Conservation (phyloP, 1,140 invertebrate species). For the Rhyzopertha dominica region DNA sequence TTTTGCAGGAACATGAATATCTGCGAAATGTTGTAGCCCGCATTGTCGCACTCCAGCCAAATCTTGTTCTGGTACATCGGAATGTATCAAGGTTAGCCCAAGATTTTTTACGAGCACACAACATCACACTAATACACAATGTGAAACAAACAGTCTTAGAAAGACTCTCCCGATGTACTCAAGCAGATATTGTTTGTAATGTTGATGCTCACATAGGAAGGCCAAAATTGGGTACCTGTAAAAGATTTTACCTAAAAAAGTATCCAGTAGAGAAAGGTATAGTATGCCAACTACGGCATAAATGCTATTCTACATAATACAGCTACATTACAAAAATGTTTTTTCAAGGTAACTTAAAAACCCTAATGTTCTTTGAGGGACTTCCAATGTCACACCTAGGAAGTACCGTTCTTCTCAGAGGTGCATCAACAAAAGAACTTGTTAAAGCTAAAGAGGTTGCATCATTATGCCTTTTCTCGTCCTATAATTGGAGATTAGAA, state of each 20-base stretch:
- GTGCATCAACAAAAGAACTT: conserved; percentile 70
- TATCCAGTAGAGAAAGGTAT: conserved; percentile 51
- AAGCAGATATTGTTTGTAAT: conserved; percentile 83
- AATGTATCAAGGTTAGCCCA: conserved; percentile 85
- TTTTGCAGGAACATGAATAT: conserved; percentile 79
- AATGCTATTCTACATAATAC: not conserved
- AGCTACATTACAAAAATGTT: not conserved
- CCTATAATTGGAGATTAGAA: conserved; percentile 90
- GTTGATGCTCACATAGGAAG: conserved; percentile 82
- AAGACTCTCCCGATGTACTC: conserved; percentile 73
- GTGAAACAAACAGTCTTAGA: conserved; percentile 83
- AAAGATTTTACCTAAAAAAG: conserved; percentile 76
- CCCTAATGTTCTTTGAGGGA: conserved; percentile 91
- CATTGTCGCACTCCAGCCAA: conserved; percentile 77
- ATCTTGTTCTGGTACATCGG: conserved; percentile 85
- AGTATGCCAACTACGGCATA: conserved; percentile 3
- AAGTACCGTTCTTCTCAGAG: conserved; percentile 84
- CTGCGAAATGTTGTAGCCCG: conserved; percentile 82
- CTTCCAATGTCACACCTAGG: conserved; percentile 78
- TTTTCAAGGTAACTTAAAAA: conserved; percentile 63
- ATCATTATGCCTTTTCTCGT: conserved; percentile 74
- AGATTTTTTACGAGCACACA: conserved; percentile 72
- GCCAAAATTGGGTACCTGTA: conserved; percentile 81
- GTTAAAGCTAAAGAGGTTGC: conserved; percentile 76
- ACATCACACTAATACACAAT: conserved; percentile 83